Percentiles rank a stretch among this genome's conserved stretches.
Conservation (phyloP, 2,888 invertebrate genomes). For the Andrena camellia region DNA sequence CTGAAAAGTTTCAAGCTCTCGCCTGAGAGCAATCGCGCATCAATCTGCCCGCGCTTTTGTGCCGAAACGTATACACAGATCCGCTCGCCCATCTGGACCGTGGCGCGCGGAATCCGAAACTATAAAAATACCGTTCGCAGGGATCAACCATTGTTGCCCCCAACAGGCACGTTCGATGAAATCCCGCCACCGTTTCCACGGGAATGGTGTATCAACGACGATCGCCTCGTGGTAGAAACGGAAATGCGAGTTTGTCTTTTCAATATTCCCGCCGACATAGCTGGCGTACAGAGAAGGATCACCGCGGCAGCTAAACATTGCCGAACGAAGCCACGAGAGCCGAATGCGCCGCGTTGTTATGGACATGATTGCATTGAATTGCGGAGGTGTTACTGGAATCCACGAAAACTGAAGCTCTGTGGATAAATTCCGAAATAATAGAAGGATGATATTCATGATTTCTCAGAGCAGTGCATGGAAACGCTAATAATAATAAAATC, state of each 20-base stretch:
- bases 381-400: not conserved
- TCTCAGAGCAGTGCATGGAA: too few relatives aligned
- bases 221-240: slow-evolving; percentile 36
- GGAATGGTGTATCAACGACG: slow-evolving; percentile 61
- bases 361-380: slow-evolving; percentile 18
- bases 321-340: not conserved
- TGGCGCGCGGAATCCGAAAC: slow-evolving; percentile 51
- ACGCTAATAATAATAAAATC: too few relatives aligned
- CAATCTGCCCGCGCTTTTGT: slow-evolving; percentile 73
- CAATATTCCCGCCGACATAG: slow-evolving; percentile 19
- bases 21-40: slow-evolving; percentile 69
- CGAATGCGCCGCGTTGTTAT: not conserved
- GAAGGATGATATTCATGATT: not conserved
- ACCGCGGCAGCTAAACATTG: not conserved
- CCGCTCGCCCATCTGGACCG: slow-evolving; percentile 37
- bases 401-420: not conserved
- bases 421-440: not conserved
- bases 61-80: slow-evolving; percentile 44
- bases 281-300: not conserved
- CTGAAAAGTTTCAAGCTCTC: slow-evolving; percentile 66
- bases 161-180: slow-evolving; percentile 50
- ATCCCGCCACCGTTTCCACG: slow-evolving; percentile 32
- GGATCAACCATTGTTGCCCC: slow-evolving; percentile 69
- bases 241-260: slow-evolving; percentile 47
- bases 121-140: slow-evolving; percentile 71